Evolutionary conservation across 2,888 invertebrate genomes (phyloP), one percentile per base, ranked within the genome.

Genomic region (Tiliacea aurago): DNA sequence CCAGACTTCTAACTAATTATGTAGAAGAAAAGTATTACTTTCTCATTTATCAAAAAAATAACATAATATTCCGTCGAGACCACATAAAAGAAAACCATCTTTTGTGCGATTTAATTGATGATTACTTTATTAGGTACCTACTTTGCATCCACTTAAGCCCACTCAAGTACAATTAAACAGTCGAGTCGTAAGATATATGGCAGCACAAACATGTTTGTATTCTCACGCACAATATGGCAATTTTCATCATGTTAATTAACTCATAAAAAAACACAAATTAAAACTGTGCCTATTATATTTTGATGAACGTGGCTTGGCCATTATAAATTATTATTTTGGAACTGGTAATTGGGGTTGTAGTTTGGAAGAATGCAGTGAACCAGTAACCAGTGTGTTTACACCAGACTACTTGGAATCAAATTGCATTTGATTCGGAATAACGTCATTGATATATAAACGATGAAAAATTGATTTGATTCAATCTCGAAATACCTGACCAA

Each of bases 181-280:
- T 28, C 13, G 37, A 41, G 28, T 41, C 53, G 53, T 77, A 41
- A 41, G 28, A 28, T 41, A 3, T 47, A 28, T 55, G 13, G 11
- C 10, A 43, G n/a, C 11, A 78, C 28, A 58, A 45, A 28, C 43
- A 58, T 28, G 43, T 43, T 41, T 33, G 10, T n/a, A 47, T 56
- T 78, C 83, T 43, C 71, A 76, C 59, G 61, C 66, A 37, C 45
- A 67, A 7, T 28, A 77, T 33, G 56, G 23, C 69, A 66, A 63
- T 73, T 63, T 72, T 76, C 73, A 81, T 86, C n/a, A 59, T 37
- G 45, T 63, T 74, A 74, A 84, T 80, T 65, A 68, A 70, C 69
- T 62, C 68, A 70, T 72, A 75, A 76, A 67, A 59, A 73, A 69
- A 69, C 63, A 33, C 18, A 43, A 53, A 68, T 62, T 76, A 72